Evolutionary conservation across 64 coral and sea anemone species (phyloP), one percentile per base, ranked within the genome.

Genomic region (Montipora cactus): DNA sequence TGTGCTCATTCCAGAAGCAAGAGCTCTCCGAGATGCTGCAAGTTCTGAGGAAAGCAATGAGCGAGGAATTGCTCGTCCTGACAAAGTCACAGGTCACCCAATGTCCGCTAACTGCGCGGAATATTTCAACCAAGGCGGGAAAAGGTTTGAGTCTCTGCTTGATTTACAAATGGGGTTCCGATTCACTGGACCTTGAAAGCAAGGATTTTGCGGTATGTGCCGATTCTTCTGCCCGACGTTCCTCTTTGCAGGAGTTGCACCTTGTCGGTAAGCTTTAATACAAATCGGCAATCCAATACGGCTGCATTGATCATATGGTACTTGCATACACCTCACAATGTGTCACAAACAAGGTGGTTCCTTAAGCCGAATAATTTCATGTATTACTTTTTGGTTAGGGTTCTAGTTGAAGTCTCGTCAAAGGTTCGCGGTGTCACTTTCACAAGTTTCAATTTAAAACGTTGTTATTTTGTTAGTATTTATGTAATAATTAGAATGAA

Each of bases 131-230:
- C 3, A 81, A 81, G 11, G 81, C 44, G 19, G 59, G 16, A 18
- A 19, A 28, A 19, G 28, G 45, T 8, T 28, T 84, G 1, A 84
- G 14, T 13, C 81, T 84, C 2, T 59, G 81, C 3, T 68, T 84
- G 59, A 37, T 67, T n/a, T 62, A 84, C 81, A 68, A 67, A 84
- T 84, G 81, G 81, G 59, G 44, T 5, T 67, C 81, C 44, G 81
- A 84, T 3, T 7, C 81, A 47, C 5, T 84, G 44, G 12, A 15
- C n/a, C 81, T 67, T n/a, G 81, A 84, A 4, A 84, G 81, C 59
- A 47, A 47, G 6, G 81, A 84, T 61, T 84, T 84, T 19, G 3
- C 67, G 37, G 10, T 59, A 4, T 62, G 66, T 18, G 28, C 81
- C 4, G 81, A 76, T 46, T 76, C 25, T 3, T 76, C 74, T 14